Evolutionary conservation across 2,797 vertebrate genomes (phyloP).

Genomic region (Rhinogobio ventralis): DNA sequence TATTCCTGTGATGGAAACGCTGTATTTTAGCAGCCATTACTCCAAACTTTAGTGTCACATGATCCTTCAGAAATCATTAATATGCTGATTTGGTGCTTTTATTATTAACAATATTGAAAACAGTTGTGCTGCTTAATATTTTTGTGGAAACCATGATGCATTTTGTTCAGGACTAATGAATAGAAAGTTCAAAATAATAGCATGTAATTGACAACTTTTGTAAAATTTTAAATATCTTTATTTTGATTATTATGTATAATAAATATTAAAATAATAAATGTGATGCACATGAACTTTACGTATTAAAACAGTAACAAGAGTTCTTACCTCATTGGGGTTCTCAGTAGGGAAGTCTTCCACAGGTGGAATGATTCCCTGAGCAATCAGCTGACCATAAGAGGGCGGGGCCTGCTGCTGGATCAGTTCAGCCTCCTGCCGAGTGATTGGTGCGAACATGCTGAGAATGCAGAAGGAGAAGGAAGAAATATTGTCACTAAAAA

Average conservation of each 20-base stretch:
- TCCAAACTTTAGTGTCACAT: background rate
- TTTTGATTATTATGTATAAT: background rate
- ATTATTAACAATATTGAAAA: background rate
- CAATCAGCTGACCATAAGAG: constrained; percentile 92
- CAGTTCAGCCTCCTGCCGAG: constrained; percentile 86
- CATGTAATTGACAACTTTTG: background rate
- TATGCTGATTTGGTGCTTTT: background rate
- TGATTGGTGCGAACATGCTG: constrained; percentile 89
- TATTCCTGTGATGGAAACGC: background rate
- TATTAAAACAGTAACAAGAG: background rate
- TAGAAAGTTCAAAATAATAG: background rate
- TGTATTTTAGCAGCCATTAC: background rate
- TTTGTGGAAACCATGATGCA: background rate
- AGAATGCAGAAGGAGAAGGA: background rate
- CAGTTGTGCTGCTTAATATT: background rate
- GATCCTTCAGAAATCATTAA: background rate
- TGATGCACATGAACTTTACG: background rate
- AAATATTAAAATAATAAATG: background rate
- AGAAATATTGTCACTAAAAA: background rate
- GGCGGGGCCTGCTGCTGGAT: constrained; percentile 92
- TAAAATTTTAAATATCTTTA: background rate
- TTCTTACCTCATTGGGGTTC: constrained; percentile 84
- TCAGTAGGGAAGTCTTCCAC: constrained; percentile 93
- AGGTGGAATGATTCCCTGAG: constrained; percentile 90
- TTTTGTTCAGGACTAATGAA: background rate